Conservation (phyloP, 2,113 vertebrate species). For the Cyanoliseus patagonus region DNA sequence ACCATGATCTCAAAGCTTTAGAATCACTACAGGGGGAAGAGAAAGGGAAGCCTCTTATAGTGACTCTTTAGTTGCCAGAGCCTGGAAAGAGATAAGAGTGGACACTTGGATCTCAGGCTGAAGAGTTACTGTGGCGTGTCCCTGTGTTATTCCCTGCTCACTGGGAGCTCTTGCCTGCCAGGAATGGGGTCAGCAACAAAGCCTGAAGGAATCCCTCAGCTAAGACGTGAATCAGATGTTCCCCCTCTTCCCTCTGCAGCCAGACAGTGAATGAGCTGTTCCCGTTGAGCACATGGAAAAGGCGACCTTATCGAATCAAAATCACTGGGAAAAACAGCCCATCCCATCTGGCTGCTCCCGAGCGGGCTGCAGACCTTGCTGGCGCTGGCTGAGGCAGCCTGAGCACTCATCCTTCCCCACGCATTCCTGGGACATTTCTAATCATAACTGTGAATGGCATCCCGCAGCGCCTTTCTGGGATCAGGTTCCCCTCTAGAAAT, state of each 20-base stretch:
- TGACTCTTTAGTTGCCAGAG: neutral
- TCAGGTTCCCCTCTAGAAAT: conserved; percentile 12
- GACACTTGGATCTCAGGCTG: neutral
- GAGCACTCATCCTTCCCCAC: neutral
- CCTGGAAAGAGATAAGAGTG: neutral
- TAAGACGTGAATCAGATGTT: neutral
- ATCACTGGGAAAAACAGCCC: conserved; percentile 50
- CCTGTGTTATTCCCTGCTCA: neutral
- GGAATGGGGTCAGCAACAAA: neutral
- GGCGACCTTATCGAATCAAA: conserved; percentile 15
- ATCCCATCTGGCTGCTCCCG: neutral
- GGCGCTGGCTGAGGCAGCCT: neutral
- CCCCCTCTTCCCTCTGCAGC: neutral
- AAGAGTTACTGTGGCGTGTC: neutral
- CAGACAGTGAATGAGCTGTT: neutral
- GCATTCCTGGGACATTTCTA: conserved; percentile 64
- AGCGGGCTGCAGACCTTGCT: neutral
- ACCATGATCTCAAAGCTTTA: neutral
- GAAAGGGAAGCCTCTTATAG: neutral
- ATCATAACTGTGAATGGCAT: conserved; percentile 67
- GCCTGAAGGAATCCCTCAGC: neutral
- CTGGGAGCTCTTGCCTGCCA: neutral
- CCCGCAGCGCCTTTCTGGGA: conserved; percentile 18
- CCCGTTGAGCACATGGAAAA: neutral
- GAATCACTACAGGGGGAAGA: neutral